These are phyloP conservation scores for Dasypolia templi DNA, from an alignment of 2,888 invertebrate genomes.

Conservation along the genomic window DNA sequence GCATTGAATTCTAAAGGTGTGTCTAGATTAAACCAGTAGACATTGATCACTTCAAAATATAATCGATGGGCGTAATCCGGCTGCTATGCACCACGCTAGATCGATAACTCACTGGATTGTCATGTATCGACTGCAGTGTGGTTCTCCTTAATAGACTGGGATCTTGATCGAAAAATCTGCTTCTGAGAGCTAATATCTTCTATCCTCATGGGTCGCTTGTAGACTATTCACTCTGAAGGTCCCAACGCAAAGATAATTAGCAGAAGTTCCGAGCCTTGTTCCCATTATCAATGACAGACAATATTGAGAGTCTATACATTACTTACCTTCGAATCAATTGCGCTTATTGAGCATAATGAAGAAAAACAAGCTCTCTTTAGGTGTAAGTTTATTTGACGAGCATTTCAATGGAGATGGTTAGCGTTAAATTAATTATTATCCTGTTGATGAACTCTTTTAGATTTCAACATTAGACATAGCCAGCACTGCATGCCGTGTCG, in stretches of 20 bases:
- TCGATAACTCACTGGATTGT: background rate
- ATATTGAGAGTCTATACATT: conserved; percentile 8
- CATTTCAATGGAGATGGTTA: background rate
- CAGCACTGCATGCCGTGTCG: too few species aligned
- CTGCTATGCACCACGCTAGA: background rate
- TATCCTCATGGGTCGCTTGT: too few species aligned
- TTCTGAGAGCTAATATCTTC: background rate
- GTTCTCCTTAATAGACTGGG: background rate
- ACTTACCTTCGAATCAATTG: conserved; percentile 9
- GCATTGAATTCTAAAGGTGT: background rate
- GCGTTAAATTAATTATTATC: conserved; percentile 1
- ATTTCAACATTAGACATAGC: background rate
- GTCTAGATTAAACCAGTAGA: background rate
- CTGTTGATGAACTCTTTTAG: background rate
- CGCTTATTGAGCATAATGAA: background rate
- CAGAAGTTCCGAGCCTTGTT: background rate
- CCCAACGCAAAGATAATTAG: background rate
- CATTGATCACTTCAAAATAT: background rate
- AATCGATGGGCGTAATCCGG: background rate
- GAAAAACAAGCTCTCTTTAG: background rate
- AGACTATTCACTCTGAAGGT: background rate
- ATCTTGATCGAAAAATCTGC: background rate
- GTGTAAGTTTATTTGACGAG: background rate
- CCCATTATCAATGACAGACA: background rate
- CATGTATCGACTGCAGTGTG: too few species aligned